Percentiles rank a stretch among this genome's conserved stretches.
Conservation (phyloP, 2,113 vertebrate species). For the Hippoglossus stenolepis region DNA sequence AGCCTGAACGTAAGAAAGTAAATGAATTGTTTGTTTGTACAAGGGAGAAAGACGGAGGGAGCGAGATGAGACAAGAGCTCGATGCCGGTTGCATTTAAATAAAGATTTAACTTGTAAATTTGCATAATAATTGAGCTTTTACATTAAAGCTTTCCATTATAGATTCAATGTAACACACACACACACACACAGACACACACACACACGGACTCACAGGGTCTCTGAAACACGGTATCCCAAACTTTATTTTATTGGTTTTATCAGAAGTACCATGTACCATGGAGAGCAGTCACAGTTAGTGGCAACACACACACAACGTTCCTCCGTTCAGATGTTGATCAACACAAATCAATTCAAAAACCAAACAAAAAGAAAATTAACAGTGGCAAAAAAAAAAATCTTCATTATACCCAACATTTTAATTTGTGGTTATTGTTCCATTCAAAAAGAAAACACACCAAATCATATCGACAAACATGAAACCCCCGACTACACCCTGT, state of each 20-base stretch:
- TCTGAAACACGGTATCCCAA: slow-evolving; percentile 87
- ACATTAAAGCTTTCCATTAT: slow-evolving; percentile 8
- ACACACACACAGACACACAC: slow-evolving; percentile 6
- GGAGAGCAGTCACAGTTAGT: slow-evolving; percentile 87
- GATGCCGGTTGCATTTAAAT: slow-evolving; percentile 10
- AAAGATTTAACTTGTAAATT: slow-evolving; percentile 17
- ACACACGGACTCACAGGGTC: slow-evolving; percentile 44
- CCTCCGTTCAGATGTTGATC: slow-evolving; percentile 79
- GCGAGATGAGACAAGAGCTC: background rate
- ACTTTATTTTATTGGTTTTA: slow-evolving; percentile 86
- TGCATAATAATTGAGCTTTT: slow-evolving; percentile 28
- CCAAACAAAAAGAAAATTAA: slow-evolving; percentile 49
- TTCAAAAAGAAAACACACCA: slow-evolving; percentile 52
- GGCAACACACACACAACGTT: slow-evolving; percentile 76
- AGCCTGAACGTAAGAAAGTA: slow-evolving; percentile 21
- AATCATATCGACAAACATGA: slow-evolving; percentile 57
- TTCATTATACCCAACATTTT: slow-evolving; percentile 50
- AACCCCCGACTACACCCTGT: slow-evolving; percentile 44
- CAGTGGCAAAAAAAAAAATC: slow-evolving; percentile 36
- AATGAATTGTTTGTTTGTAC: slow-evolving; percentile 15
- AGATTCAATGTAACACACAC: slow-evolving; percentile 7
- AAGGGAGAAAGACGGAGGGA: background rate
- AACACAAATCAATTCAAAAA: slow-evolving; percentile 62
- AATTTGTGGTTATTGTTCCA: slow-evolving; percentile 61
- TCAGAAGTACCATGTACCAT: slow-evolving; percentile 83